Evolutionary conservation across 2,888 invertebrate genomes (phyloP).

Genomic region (Diloba caeruleocephala): DNA sequence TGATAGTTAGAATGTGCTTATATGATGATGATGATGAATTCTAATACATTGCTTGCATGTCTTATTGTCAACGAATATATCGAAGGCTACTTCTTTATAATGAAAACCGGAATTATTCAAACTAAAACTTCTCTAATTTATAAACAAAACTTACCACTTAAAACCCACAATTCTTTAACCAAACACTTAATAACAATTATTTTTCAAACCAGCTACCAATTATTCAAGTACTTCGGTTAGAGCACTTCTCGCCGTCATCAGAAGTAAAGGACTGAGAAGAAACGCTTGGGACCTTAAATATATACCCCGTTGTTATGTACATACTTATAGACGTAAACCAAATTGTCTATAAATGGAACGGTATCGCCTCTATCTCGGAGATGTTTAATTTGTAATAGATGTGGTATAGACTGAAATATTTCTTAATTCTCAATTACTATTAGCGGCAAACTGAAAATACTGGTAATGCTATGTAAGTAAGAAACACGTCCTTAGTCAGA

Average conservation of each 20-base stretch:
- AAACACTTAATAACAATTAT: constrained; percentile 1
- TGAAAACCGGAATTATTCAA: no score
- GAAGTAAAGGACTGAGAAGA: constrained; percentile 33
- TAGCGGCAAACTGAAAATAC: no score
- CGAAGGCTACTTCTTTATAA: no score
- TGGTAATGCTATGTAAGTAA: no score
- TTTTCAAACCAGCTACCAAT: background rate
- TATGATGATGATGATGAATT: no score
- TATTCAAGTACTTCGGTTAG: background rate
- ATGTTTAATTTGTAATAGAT: constrained; percentile 16
- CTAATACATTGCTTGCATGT: no score
- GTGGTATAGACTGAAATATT: constrained; percentile 5
- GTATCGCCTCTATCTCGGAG: constrained; percentile 4
- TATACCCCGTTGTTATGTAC: constrained; percentile 45
- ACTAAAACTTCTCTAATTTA: no score
- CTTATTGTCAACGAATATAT: no score
- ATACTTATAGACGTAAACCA: constrained; percentile 21
- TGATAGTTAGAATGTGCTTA: no score
- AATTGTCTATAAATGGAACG: constrained; percentile 44
- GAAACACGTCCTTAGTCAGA: no score
- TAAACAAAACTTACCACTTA: constrained; percentile 23
- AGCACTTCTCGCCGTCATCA: constrained; percentile 13
- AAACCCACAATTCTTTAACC: constrained; percentile 1
- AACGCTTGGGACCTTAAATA: constrained; percentile 35
- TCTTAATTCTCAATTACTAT: no score